Evolutionary conservation across 1,140 invertebrate species (phyloP), one percentile per base, ranked within the genome.

Genomic region (Physella acuta): DNA sequence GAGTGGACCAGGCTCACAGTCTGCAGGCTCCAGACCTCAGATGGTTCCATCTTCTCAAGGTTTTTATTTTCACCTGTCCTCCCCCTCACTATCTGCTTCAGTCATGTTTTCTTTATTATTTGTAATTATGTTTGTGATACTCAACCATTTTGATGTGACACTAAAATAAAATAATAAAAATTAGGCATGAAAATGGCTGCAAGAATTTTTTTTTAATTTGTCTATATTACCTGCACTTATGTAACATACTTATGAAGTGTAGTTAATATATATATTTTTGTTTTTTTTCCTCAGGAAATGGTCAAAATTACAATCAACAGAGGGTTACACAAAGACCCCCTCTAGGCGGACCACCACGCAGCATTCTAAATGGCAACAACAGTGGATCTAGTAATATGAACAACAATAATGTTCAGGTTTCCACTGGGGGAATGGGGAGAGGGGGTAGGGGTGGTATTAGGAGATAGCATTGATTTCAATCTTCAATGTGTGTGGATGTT

Each of bases 381-480:
- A n/a, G n/a, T n/a, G n/a, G n/a, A n/a, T n/a, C n/a, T n/a, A n/a
- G n/a, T n/a, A n/a, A n/a, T n/a, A 44, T 20, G 20, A 44, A 44
- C 58, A 60, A 60, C 49, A 64, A 49, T 30, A 55, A 30, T 28
- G 26, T 3, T 28, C 3, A 2, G 16, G 49, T 28, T 14, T 16
- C 30, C 3, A 33, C 2, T n/a, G 62, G 26, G 17, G 44, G 11
- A 31, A 28, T 36, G 28, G 49, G 16, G 3, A 28, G 62, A 8
- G 60, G 60, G 39, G 51, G 62, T 24, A 37, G 62, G 11, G 62
- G 62, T 31, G 62, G 62, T 20, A 24, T 64, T 1, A 51, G 62
- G 44, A 64, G 62, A 64, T 64, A 61, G 37, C 37, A 61, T 34
- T n/a, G n/a, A n/a, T n/a, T n/a, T n/a, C n/a, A n/a, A n/a, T n/a